phyloP scores from a whole-genome alignment of 2,888 invertebrate species.

The Myathropa florea region DNA sequence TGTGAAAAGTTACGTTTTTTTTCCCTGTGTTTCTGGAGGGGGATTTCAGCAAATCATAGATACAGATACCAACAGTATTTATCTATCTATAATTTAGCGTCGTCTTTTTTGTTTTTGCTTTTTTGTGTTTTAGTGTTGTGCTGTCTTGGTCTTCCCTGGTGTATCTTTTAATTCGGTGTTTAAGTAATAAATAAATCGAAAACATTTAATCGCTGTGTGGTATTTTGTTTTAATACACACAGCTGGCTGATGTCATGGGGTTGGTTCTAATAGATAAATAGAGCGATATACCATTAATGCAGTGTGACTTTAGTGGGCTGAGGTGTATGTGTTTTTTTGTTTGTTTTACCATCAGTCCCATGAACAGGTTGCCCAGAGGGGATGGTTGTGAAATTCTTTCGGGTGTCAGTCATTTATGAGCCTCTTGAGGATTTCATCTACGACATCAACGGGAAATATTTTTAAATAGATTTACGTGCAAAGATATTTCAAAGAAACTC shows the following conservation, averaged over 20 bases:
- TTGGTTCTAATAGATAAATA: slow-evolving; percentile 45
- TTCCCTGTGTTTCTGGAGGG: slow-evolving; percentile 28
- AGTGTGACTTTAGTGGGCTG: slow-evolving; percentile 11
- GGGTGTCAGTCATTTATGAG: slow-evolving; percentile 45
- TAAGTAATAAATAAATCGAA: slow-evolving; percentile 64
- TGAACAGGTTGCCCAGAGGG: slow-evolving; percentile 37
- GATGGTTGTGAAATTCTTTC: slow-evolving; percentile 20
- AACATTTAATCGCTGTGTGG: slow-evolving; percentile 58
- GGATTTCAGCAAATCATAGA: slow-evolving; percentile 56
- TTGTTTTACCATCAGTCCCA: background rate
- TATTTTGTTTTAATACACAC: slow-evolving; percentile 58
- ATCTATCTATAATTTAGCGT: slow-evolving; percentile 52
- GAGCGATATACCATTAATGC: slow-evolving; percentile 32
- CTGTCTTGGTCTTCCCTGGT: slow-evolving; percentile 28
- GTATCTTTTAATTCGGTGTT: slow-evolving; percentile 57
- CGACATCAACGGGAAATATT: slow-evolving; percentile 16
- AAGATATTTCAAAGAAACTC: slow-evolving; percentile 35
- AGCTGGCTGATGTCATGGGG: slow-evolving; percentile 58
- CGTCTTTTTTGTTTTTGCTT: background rate
- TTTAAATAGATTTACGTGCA: slow-evolving; percentile 45
- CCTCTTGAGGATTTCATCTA: slow-evolving; percentile 45
- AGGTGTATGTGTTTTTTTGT: background rate
- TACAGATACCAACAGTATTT: slow-evolving; percentile 32
- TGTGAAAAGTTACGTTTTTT: slow-evolving; percentile 16
- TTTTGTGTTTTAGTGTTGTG: background rate